A percentile compares a stretch with the other conserved stretches of the same genome.
Conservation (phyloP, 1,140 invertebrate species). For the Drosophila quadrilineata region DNA sequence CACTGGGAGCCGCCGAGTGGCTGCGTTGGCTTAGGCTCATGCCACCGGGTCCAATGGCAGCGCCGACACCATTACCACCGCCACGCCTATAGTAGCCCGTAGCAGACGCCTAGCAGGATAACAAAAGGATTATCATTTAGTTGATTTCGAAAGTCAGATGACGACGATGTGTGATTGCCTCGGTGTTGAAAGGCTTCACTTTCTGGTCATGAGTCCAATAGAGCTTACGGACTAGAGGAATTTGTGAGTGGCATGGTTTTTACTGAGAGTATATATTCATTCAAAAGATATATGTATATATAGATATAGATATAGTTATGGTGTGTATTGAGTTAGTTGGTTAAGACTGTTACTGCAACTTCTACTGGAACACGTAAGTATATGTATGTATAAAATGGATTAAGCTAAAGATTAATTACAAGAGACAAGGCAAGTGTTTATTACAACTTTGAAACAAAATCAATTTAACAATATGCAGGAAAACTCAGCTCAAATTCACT, state of each 20-base stretch:
- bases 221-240: constrained; percentile 44
- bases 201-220: not conserved
- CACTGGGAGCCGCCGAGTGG: constrained; percentile 81
- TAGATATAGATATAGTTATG: too few relatives aligned
- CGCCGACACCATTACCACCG: constrained; percentile 81
- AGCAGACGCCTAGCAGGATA: constrained; percentile 52
- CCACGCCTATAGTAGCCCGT: constrained; percentile 78
- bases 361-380: constrained; percentile 60
- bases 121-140: constrained; percentile 4
- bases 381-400: constrained; percentile 2
- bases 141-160: not conserved
- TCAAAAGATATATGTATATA: too few relatives aligned
- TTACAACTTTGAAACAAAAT: constrained; percentile 53
- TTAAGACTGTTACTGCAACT: constrained; percentile 66
- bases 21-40: constrained; percentile 81
- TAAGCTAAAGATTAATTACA: constrained; percentile 38
- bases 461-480: constrained; percentile 45
- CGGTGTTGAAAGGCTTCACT: not conserved
- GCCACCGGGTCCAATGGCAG: constrained; percentile 82
- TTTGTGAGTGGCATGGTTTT: constrained; percentile 28
- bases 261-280: too few relatives aligned
- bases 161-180: not conserved
- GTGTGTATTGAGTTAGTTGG: constrained; percentile 29
- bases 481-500: constrained; percentile 23
- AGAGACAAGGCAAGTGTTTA: constrained; percentile 22